These are phyloP conservation scores for Patella caerulea DNA, from an alignment of 2,888 invertebrate genomes.

Conservation along the genomic window DNA sequence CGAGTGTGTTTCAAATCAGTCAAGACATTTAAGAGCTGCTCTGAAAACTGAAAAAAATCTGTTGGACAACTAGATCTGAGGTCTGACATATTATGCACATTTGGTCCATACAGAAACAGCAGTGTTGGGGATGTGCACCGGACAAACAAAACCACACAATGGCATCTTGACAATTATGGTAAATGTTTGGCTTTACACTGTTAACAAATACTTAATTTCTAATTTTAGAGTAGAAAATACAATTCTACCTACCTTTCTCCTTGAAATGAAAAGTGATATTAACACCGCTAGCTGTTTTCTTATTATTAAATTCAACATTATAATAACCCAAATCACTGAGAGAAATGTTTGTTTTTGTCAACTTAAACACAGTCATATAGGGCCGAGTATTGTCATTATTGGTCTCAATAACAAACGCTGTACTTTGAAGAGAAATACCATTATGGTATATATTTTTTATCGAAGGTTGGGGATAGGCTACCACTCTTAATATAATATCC, in stretches of 20 bases:
- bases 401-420: neutral
- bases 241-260: neutral
- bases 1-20: too few species aligned
- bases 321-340: neutral
- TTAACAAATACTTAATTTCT: too few species aligned
- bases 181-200: too few species aligned
- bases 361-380: neutral
- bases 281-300: neutral
- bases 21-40: too few species aligned
- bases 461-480: neutral
- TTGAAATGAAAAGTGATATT: neutral
- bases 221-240: too few species aligned
- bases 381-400: neutral
- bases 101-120: too few species aligned
- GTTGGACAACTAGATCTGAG: too few species aligned
- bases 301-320: neutral
- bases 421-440: neutral
- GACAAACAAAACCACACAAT: too few species aligned
- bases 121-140: too few species aligned
- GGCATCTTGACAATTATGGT: too few species aligned
- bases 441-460: constrained; percentile 2
- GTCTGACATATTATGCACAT: too few species aligned
- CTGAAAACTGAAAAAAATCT: too few species aligned
- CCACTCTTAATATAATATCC: neutral
- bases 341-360: neutral